These are phyloP conservation scores for Drosophila arawakana DNA, from an alignment of 1,140 invertebrate species.

Conservation along the genomic window DNA sequence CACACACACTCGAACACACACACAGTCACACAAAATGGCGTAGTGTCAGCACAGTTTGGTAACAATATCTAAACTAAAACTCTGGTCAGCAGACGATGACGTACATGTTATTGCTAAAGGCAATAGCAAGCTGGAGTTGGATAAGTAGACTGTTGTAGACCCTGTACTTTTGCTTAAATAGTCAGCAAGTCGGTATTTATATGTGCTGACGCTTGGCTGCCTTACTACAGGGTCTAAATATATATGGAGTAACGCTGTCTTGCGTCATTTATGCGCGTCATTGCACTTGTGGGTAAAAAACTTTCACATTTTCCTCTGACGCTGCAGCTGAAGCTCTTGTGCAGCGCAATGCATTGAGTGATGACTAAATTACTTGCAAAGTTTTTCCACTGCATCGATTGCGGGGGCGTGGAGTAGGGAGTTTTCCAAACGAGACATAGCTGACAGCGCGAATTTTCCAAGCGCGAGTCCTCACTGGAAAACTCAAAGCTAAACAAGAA, in stretches of 20 bases:
- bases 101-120: constrained; percentile 49
- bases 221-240: constrained; percentile 17
- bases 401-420: neutral
- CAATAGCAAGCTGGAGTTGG: constrained; percentile 42
- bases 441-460: constrained; percentile 36
- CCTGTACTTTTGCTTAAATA: too few relatives aligned
- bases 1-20: neutral
- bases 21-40: neutral
- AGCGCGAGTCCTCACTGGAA: constrained; percentile 10
- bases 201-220: too few relatives aligned
- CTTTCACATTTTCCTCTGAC: constrained; percentile 13
- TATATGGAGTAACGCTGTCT: constrained; percentile 19
- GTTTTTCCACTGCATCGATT: constrained; percentile 29
- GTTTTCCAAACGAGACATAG: constrained; percentile 16
- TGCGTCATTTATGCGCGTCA: constrained; percentile 42
- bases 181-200: too few relatives aligned
- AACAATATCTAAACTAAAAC: constrained; percentile 45
- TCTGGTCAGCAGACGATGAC: constrained; percentile 55
- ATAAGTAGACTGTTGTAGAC: too few relatives aligned
- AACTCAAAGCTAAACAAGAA: constrained; percentile 47
- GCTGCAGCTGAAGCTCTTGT: constrained; percentile 8
- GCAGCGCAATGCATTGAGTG: constrained; percentile 39
- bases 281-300: constrained; percentile 58
- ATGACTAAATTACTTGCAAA: constrained; percentile 52
- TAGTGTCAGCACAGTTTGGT: constrained; percentile 44